A percentile compares a stretch with the other conserved stretches of the same genome.
Evolutionary conservation across 2,113 vertebrate species (phyloP).

Genomic region (Pristiophorus japonicus): DNA sequence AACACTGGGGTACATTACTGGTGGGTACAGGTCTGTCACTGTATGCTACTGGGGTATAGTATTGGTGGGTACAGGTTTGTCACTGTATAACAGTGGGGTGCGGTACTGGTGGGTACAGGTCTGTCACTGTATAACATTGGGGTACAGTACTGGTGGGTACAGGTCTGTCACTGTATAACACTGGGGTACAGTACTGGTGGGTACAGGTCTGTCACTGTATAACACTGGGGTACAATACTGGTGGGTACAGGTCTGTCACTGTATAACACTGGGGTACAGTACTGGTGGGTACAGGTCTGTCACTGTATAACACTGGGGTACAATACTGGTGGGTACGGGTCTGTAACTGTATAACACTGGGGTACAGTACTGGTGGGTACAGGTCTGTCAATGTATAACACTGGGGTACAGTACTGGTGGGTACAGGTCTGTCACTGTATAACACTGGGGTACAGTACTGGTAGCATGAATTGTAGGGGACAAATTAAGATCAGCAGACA

Average conservation of each 20-base stretch:
- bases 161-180: neutral
- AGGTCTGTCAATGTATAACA: neutral
- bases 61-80: neutral
- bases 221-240: neutral
- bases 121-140: neutral
- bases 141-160: neutral
- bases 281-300: neutral
- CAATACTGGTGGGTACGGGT: neutral
- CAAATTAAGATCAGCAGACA: neutral
- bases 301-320: neutral
- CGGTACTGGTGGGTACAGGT: neutral
- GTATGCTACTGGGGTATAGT: neutral
- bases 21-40: neutral
- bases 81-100: neutral
- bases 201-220: neutral
- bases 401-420: neutral
- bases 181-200: neutral
- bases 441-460: neutral
- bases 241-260: neutral
- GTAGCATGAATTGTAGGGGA: neutral
- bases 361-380: neutral
- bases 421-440: neutral
- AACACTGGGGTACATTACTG: neutral
- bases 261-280: neutral
- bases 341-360: neutral